Evolutionary conservation across 2,797 vertebrate genomes (phyloP), one percentile per base, ranked within the genome.

Genomic region (Acomys russatus): DNA sequence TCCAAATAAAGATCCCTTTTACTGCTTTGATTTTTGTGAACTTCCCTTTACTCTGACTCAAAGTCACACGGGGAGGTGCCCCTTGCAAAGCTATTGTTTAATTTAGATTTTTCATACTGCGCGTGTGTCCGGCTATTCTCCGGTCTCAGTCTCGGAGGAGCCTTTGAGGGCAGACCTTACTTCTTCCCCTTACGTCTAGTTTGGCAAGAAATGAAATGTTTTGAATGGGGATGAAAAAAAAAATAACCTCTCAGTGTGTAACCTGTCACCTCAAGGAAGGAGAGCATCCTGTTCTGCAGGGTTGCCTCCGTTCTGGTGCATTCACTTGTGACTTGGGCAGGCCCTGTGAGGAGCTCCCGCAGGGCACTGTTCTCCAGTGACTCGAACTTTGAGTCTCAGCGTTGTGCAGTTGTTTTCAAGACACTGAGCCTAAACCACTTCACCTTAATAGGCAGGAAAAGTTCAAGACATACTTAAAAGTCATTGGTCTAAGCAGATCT

Each of bases 171-270:
- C 98, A 97, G 96, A 92, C 83, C 20, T 96, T 74, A 92, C 94
- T 98, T 97, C 91, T 98, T 97, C 73, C 74, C 77, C 97, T 98
- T 96, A 96, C 96, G 90, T 98, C 97, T 94, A 95, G 95, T 92
- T 96, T 98, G 97, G 97, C 97, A 98, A 92, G 80, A 97, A 98
- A 98, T 56, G 96, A 97, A 96, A 92, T 91, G 94, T 97, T 98
- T 98, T 98, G 95, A 97, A 64, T 20, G 84, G 89, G 77, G 92
- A 95, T 96, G 70, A 96, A 97, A 97, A 97, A 96, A 90, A 38
- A 77, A 61, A 51, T 49, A 38, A 0, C 15, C 66, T 78, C 92
- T 68, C 96, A 95, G 71, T 94, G 68, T 20, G 63, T 97, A 98
- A 97, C 96, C 97, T 97, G 93, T 98, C 94, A 97, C 96, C 83